Base-by-base conservation (phyloP, 2,888 invertebrate species). In the Drosophila pegasa region DNA sequence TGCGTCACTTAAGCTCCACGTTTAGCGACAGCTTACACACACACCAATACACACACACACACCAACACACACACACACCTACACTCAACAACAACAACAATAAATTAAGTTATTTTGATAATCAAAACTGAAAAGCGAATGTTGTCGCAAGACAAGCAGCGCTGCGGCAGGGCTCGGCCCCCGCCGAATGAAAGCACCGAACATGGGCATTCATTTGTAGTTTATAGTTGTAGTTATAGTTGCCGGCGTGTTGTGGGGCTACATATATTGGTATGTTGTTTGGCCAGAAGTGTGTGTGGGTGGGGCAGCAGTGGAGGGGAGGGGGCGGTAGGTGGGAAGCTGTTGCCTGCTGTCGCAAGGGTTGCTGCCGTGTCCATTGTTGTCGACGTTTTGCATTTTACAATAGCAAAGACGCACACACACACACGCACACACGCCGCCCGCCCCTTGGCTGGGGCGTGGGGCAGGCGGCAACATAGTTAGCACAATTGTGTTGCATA, bases 401-500 rank as follows among this genome's bases (percentile, higher is more conserved):
- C 65, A 74, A 55, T 63, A 38, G 59, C 18, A 52, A 29, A 63
- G n/a, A 51, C 66, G 64, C 61, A 52, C 35, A 62, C 62, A 65
- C 67, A 52, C 71, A 68, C 67, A 74, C 16, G 37, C 22, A 43
- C 18, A 38, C 20, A 37, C 43, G 63, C 16, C 27, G n/a, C 2
- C 12, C 20, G 29, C n/a, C 8, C 8, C 29, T 7, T 2, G 7
- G 1, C 18, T 31, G 29, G 18, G 9, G 38, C 29, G n/a, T 4
- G 54, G 31, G 41, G 41, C 27, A 29, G 62, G 33, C 31, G 33
- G 62, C 87, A 86, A 70, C 83, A 86, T 82, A 84, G 82, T 87
- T 87, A 82, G 87, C 87, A 87, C 87, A 82, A 87, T 87, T 82
- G 80, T 86, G 78, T 83, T 82, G 84, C 81, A 82, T 82, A 83